A percentile compares a stretch with the other conserved stretches of the same genome.
phyloP scores from a whole-genome alignment of 2,113 vertebrate genomes.

The Tor tambroides region DNA sequence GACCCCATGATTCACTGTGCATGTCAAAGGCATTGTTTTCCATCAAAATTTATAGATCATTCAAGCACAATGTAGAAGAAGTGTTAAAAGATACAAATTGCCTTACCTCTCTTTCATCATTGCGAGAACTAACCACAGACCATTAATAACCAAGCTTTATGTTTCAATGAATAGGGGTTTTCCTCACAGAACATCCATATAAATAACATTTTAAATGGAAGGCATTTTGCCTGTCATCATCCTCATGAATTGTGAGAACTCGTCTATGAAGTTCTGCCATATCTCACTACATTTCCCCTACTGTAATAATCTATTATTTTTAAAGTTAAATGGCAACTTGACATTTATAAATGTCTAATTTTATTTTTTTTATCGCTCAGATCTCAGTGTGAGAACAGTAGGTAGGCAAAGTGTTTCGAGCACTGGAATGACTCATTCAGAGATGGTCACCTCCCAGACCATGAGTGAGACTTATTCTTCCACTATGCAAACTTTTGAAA shows the following conservation, averaged over 20 bases:
- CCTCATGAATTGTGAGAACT: slow-evolving; percentile 37
- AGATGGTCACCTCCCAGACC: slow-evolving; percentile 74
- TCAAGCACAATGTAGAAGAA: background rate
- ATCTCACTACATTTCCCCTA: slow-evolving; percentile 1
- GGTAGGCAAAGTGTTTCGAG: slow-evolving; percentile 79
- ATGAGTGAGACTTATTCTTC: slow-evolving; percentile 68
- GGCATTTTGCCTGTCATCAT: slow-evolving; percentile 22
- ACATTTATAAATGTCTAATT: slow-evolving; percentile 59
- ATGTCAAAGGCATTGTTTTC: slow-evolving; percentile 4
- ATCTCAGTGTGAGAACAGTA: slow-evolving; percentile 84
- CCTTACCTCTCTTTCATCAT: background rate
- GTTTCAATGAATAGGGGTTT: background rate
- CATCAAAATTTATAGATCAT: background rate
- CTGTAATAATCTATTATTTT: background rate
- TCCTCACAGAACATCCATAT: background rate
- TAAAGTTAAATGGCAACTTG: background rate
- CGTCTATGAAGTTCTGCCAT: background rate
- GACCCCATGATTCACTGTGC: background rate
- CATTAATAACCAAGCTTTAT: background rate
- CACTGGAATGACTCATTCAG: slow-evolving; percentile 77
- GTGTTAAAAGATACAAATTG: background rate
- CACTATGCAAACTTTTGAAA: slow-evolving; percentile 76
- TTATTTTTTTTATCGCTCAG: slow-evolving; percentile 75
- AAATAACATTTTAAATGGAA: background rate
- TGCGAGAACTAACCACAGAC: background rate